Evolutionary conservation across 1,140 invertebrate species (phyloP).

Genomic region (Plectus sambesii): DNA sequence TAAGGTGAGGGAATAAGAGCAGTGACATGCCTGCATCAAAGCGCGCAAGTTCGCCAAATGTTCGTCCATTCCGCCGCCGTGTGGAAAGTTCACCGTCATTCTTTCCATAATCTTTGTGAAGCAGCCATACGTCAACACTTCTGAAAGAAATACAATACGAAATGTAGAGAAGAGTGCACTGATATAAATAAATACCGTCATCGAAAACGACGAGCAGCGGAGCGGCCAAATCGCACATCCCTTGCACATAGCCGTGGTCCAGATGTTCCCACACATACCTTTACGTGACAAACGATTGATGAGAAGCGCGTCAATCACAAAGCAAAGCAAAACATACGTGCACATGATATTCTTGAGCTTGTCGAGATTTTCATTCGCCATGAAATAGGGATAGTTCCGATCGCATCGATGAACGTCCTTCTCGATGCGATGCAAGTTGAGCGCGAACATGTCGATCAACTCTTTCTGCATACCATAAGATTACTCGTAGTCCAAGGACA

Average conservation of each 20-base stretch:
- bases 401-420: conserved; percentile 91
- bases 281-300: conserved; percentile 36
- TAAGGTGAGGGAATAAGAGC: too few relatives aligned
- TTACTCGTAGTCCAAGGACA: too few relatives aligned
- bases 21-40: conserved; percentile 53
- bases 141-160: conserved; percentile 47
- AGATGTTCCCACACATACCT: conserved; percentile 86
- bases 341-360: conserved; percentile 90
- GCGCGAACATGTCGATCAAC: conserved; percentile 55
- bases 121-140: conserved; percentile 76
- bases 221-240: conserved; percentile 85
- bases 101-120: conserved; percentile 78
- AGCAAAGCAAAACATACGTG: conserved; percentile 58
- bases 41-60: conserved; percentile 87
- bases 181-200: conserved; percentile 53
- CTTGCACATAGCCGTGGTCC: conserved; percentile 64
- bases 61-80: conserved; percentile 79
- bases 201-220: conserved; percentile 80
- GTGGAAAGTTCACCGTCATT: conserved; percentile 81
- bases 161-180: background rate
- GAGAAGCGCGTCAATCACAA: conserved; percentile 8
- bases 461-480: too few relatives aligned
- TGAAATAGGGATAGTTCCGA: conserved; percentile 80
- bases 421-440: conserved; percentile 84
- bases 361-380: conserved; percentile 68